A percentile compares a stretch with the other conserved stretches of the same genome.
phyloP scores from a whole-genome alignment of 2,888 invertebrate genomes.

The Rhagonycha lutea region DNA sequence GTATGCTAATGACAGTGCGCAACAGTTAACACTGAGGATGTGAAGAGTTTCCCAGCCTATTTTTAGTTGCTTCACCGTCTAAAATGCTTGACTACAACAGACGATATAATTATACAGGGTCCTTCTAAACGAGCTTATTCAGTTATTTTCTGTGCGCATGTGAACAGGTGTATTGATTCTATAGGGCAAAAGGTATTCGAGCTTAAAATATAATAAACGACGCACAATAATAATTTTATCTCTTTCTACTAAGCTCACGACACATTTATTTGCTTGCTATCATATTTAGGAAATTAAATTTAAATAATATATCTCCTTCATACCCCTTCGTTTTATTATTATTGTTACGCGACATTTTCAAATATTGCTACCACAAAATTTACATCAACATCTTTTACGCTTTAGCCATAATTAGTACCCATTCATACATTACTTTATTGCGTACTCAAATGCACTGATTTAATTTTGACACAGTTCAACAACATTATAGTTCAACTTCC shows the following conservation, averaged over 20 bases:
- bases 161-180: slow-evolving; percentile 36
- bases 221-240: slow-evolving; percentile 24
- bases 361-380: neutral
- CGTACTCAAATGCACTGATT: neutral
- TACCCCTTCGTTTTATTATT: neutral
- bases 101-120: slow-evolving; percentile 32
- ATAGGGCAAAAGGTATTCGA: slow-evolving; percentile 25
- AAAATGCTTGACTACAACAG: slow-evolving; percentile 15
- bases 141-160: slow-evolving; percentile 35
- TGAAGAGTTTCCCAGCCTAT: slow-evolving; percentile 4
- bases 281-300: slow-evolving; percentile 14
- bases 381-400: neutral
- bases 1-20: slow-evolving; percentile 23
- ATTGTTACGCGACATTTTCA: slow-evolving; percentile 7
- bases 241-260: slow-evolving; percentile 9
- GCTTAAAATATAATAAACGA: slow-evolving; percentile 26
- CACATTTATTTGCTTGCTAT: slow-evolving; percentile 5
- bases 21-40: slow-evolving; percentile 28
- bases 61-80: slow-evolving; percentile 16
- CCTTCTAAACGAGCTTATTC: slow-evolving; percentile 30
- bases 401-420: neutral
- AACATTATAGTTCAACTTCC: too few species aligned
- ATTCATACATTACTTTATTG: neutral
- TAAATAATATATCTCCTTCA: slow-evolving; percentile 13
- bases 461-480: neutral